Conservation (phyloP, 2,888 invertebrate species). For the Acrocyrtus sp. region DNA sequence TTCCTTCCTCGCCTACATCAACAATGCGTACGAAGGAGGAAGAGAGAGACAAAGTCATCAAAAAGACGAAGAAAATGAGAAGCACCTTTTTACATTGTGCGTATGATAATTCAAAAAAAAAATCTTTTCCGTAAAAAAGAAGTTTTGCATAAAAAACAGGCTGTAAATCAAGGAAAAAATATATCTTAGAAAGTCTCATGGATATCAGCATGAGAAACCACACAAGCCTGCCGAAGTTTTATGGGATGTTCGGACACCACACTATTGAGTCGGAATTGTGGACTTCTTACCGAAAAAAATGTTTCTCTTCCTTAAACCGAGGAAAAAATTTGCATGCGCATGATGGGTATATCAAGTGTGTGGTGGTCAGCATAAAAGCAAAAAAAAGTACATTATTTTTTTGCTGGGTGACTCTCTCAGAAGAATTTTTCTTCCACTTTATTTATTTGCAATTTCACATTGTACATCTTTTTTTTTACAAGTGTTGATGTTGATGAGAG, state of each 20-base stretch:
- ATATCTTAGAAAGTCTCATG: not conserved
- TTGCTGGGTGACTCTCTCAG: no score
- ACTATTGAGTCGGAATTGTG: slow-evolving; percentile 6
- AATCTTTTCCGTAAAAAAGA: not conserved
- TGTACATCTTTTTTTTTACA: no score
- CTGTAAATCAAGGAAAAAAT: slow-evolving; percentile 7
- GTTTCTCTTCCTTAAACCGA: no score
- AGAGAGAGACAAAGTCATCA: not conserved
- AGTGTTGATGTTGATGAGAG: not conserved
- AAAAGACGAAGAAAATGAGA: not conserved
- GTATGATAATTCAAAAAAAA: not conserved
- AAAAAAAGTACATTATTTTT: no score
- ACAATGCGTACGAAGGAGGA: slow-evolving; percentile 2
- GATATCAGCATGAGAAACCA: not conserved
- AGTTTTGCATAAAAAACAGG: slow-evolving; percentile 26
- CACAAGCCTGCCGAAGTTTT: slow-evolving; percentile 10
- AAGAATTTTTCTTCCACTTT: not conserved
- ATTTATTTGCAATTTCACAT: not conserved
- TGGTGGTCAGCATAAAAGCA: no score
- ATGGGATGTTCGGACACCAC: slow-evolving; percentile 21
- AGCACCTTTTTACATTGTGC: not conserved
- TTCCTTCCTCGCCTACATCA: slow-evolving; percentile 4
- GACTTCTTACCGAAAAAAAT: not conserved
- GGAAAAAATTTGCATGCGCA: not conserved
- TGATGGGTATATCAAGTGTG: no score